A percentile compares a stretch with the other conserved stretches of the same genome.
Evolutionary conservation across 2,888 invertebrate genomes (phyloP).

Genomic region (Megaustenia siamemsis): DNA sequence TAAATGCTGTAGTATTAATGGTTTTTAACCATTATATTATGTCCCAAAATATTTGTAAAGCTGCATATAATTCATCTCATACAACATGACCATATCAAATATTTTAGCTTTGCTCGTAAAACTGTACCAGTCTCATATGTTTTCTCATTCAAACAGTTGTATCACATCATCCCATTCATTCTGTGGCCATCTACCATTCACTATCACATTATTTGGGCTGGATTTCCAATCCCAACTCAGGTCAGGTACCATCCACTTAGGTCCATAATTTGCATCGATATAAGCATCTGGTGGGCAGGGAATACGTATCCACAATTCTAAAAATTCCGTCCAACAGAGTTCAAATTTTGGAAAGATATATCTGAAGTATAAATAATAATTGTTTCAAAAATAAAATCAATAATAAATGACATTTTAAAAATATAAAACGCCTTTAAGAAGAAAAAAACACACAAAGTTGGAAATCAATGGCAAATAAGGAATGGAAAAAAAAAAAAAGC

Average conservation of each 20-base stretch:
- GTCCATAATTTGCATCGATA: constrained; percentile 82
- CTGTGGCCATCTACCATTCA: constrained; percentile 82
- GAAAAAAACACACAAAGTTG: too few relatives aligned
- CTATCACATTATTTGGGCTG: constrained; percentile 82
- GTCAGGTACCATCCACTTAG: constrained; percentile 81
- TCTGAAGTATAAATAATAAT: constrained; percentile 68
- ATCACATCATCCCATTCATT: constrained; percentile 81
- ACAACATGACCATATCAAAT: background rate
- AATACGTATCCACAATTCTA: constrained; percentile 81
- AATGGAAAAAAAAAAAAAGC: too few relatives aligned
- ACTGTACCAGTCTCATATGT: too few relatives aligned
- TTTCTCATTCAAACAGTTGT: constrained; percentile 73
- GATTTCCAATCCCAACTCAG: constrained; percentile 82
- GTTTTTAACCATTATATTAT: too few relatives aligned
- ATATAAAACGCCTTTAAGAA: too few relatives aligned
- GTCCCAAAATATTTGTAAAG: too few relatives aligned
- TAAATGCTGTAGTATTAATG: too few relatives aligned
- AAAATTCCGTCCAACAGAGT: constrained; percentile 82
- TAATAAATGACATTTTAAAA: too few relatives aligned
- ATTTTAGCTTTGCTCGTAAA: background rate
- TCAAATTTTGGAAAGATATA: constrained; percentile 82
- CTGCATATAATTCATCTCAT: too few relatives aligned
- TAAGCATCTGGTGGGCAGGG: constrained; percentile 82
- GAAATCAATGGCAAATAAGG: too few relatives aligned
- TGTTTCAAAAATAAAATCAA: background rate